Evolutionary conservation across 2,797 vertebrate genomes (phyloP).

Genomic region (Orientallactaga sibirica): DNA sequence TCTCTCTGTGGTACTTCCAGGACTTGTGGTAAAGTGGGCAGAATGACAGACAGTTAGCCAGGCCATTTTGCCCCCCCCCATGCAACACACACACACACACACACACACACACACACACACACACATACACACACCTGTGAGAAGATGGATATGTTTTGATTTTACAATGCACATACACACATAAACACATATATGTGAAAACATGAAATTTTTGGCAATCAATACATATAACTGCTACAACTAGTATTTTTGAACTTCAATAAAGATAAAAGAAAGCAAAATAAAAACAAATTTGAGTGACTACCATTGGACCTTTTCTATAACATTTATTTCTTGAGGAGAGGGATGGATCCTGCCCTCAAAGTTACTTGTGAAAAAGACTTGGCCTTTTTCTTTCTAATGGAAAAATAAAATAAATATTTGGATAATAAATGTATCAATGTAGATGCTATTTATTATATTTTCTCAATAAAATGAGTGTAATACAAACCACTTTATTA

Average conservation of each 20-base stretch:
- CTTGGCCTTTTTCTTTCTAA: background rate
- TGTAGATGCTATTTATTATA: background rate
- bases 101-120: background rate
- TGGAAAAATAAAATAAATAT: conserved; percentile 19
- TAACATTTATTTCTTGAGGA: background rate
- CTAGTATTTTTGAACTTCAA: background rate
- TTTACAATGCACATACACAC: background rate
- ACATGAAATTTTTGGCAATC: background rate
- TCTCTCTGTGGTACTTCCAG: conserved; percentile 90
- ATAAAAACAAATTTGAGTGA: background rate
- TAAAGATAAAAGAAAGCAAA: background rate
- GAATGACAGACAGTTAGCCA: conserved; percentile 93
- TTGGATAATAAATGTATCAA: background rate
- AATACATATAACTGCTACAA: background rate
- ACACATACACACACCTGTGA: background rate
- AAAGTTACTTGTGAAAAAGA: background rate
- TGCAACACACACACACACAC: conserved; percentile 76
- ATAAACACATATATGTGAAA: background rate
- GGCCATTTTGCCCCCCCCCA: conserved; percentile 90
- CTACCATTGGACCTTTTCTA: background rate
- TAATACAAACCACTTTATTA: background rate
- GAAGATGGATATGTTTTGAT: background rate
- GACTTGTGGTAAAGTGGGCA: conserved; percentile 90
- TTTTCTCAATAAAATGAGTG: background rate
- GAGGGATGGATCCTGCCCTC: background rate